These are phyloP conservation scores for Philhelius pedissequus DNA, from an alignment of 2,888 invertebrate species.

Conservation along the genomic window DNA sequence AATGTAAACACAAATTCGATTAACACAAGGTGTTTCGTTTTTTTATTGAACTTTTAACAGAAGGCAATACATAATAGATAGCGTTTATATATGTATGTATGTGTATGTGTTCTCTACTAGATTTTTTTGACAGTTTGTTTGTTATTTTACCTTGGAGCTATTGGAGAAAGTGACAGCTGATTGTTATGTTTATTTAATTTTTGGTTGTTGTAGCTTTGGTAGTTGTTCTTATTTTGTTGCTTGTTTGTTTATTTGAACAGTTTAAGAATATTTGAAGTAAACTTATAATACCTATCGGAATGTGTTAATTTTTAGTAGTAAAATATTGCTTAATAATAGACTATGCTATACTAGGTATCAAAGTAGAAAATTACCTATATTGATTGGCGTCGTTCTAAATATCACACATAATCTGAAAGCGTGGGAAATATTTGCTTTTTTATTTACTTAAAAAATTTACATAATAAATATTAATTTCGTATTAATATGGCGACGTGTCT, in stretches of 20 bases:
- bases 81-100: not conserved
- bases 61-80: too few relatives aligned
- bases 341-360: too few relatives aligned
- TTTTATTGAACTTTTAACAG: not conserved
- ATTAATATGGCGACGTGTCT: too few relatives aligned
- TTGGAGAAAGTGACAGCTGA: slow-evolving; percentile 61
- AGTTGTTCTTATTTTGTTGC: not conserved
- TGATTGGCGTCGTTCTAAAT: too few relatives aligned
- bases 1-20: too few relatives aligned
- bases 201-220: slow-evolving; percentile 35
- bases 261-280: slow-evolving; percentile 53
- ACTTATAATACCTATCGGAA: slow-evolving; percentile 28
- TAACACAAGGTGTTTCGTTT: not conserved
- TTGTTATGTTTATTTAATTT: slow-evolving; percentile 59
- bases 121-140: slow-evolving; percentile 8
- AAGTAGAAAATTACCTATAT: too few relatives aligned
- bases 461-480: too few relatives aligned
- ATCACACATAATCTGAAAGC: too few relatives aligned
- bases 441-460: too few relatives aligned
- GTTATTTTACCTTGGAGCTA: slow-evolving; percentile 30
- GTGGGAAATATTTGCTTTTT: too few relatives aligned
- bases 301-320: slow-evolving; percentile 39
- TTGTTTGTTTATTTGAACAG: slow-evolving; percentile 35
- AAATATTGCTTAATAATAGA: not conserved
- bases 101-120: not conserved